Percentiles rank a stretch among this genome's conserved stretches.
Evolutionary conservation across 2,113 vertebrate species (phyloP).

Genomic region (Hyaena hyaena): DNA sequence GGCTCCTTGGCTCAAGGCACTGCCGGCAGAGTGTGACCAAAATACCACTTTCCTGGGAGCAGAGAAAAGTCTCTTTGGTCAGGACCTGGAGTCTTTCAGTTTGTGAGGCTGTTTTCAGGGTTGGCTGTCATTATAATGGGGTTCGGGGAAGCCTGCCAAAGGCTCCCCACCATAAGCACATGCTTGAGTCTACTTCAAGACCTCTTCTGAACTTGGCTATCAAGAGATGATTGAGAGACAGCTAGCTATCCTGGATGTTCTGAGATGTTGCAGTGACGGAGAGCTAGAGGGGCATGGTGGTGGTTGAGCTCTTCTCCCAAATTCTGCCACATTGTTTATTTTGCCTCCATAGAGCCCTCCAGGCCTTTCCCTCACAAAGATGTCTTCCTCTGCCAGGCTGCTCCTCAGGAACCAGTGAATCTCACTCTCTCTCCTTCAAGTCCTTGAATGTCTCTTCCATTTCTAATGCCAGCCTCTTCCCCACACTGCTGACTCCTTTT

Average conservation of each 20-base stretch:
- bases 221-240: neutral
- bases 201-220: neutral
- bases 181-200: neutral
- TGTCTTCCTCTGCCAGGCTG: neutral
- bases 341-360: no score
- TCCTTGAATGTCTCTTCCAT: neutral
- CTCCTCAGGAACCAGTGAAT: no score
- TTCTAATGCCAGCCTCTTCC: neutral
- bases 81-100: neutral
- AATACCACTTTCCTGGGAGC: neutral
- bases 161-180: rapidly evolving
- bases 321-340: neutral
- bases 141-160: neutral
- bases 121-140: neutral
- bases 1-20: neutral
- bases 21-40: neutral
- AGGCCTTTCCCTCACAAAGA: neutral
- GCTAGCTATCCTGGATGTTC: neutral
- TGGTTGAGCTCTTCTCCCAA: neutral
- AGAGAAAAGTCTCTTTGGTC: neutral
- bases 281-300: no score
- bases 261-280: no score
- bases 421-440: neutral
- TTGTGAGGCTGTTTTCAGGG: neutral
- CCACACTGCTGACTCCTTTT: no score